Evolutionary conservation across 2,113 vertebrate genomes (phyloP), one percentile per base, ranked within the genome.

Genomic region (Poecile atricapillus): DNA sequence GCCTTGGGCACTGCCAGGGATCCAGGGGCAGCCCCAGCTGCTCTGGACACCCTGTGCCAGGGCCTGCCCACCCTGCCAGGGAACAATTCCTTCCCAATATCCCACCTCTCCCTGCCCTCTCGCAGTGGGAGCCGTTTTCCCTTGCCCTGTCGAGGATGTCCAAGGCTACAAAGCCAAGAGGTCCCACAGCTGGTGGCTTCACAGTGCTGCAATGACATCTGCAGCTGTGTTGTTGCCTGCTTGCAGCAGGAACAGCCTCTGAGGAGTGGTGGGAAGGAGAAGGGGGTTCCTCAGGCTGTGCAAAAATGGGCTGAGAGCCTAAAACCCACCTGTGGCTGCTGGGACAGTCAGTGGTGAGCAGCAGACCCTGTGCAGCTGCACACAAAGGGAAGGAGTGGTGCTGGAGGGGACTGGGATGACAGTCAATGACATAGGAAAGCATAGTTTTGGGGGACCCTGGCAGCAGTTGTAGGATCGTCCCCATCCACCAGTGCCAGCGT

Each of bases 271-370:
- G 50, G 24, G 25, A 64, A 35, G 68, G 33, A 77, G 13, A 1
- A 1, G 7, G 19, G 49, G 3, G 6, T 8, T 81, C n/a, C 73
- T 77, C 9, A 7, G 1, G 2, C 53, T n/a, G 7, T 43, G 20
- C 33, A 52, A 44, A 46, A 86, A 37, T 1, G 21, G 27, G 71
- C 76, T 69, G 63, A 56, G 67, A 64, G 24, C 17, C 63, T 39
- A 47, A 56, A 47, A 35, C 2, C 11, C 44, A 2, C 1, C 0
- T 23, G 27, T 31, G 5, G 2, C 49, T 30, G 17, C 15, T 7
- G 41, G 10, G 43, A 58, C 1, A 0, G 44, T 13, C 21, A 2
- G 59, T 65, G 31, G 21, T 31, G 41, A 56, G 41, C 49, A 80
- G 44, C 55, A 52, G 9, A 7, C 17, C n/a, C 27, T 6, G 11